Evolutionary conservation across 2,797 vertebrate genomes (phyloP).

Genomic region (Cuniculus paca): DNA sequence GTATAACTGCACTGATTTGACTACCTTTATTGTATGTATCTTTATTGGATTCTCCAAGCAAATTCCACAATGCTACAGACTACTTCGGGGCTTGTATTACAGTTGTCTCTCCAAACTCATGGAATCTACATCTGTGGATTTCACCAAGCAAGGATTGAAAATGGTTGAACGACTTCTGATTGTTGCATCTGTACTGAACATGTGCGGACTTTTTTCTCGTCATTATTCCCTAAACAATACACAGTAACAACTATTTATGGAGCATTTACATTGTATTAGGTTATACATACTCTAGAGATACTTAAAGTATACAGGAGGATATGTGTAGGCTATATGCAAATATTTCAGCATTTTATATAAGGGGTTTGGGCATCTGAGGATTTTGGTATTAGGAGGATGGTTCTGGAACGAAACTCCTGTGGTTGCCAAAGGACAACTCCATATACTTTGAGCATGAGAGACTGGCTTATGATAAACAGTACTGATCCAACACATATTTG

Average conservation of each 20-base stretch:
- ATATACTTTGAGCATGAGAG: background rate
- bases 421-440: background rate
- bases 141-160: background rate
- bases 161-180: background rate
- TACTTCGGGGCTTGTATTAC: background rate
- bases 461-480: background rate
- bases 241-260: background rate
- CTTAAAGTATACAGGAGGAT: background rate
- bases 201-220: background rate
- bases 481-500: slow-evolving; percentile 27
- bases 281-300: background rate
- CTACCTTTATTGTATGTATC: background rate
- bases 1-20: slow-evolving; percentile 7
- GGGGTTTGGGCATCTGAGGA: background rate
- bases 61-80: background rate
- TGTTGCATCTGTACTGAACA: background rate
- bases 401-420: background rate
- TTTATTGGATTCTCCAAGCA: background rate
- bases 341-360: background rate
- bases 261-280: background rate
- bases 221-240: background rate
- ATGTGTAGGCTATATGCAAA: background rate
- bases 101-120: background rate
- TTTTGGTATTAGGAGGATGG: background rate
- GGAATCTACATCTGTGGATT: background rate